Base-by-base conservation (phyloP, 2,113 vertebrate species). In the Synchiropus splendidus region DNA sequence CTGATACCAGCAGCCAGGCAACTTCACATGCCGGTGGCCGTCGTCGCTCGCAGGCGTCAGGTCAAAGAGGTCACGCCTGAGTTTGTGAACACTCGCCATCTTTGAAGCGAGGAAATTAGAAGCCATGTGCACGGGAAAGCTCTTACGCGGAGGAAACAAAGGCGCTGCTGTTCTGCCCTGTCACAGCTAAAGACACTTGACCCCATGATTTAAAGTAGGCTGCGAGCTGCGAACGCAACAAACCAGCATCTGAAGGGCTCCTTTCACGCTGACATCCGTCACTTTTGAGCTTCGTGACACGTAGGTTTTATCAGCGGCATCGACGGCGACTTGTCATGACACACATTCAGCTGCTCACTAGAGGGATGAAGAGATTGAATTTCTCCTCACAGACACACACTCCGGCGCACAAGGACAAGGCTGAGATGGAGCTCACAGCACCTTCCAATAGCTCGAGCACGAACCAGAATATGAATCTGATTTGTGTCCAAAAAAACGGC, bases 81-180 rank as follows among this genome's bases (percentile, higher is more conserved):
- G 39, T 47, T 51, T 51, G 18, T 40, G 39, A 61, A 67, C 40
- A 57, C 35, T 59, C 15, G 9, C 16, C 12, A 15, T 34, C 51
- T 70, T 60, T 69, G 43, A 70, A 78, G 27, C 27, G 2, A 50
- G 56, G 21, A 66, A 75, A 72, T 64, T 61, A 53, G 56, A 59
- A 59, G 59, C 46, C 48, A 58, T 47, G 60, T 5, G 16, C 52
- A 46, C 16, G 57, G 48, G 55, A 64, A 66, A 63, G 54, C 27
- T 39, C 53, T 11, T 16, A 21, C 8, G 14, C 2, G 31, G 31
- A 57, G 14, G 14, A 67, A 36, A 81, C 71, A 75, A 70, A 65
- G 45, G 14, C 36, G 2, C n/a, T 40, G 42, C 44, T 76, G 75
- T 80, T 55, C 1, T 15, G 31, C 10, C 33, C 31, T 13, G 55